phyloP scores from a whole-genome alignment of 2,113 vertebrate genomes.

The Amazona guildingii region DNA sequence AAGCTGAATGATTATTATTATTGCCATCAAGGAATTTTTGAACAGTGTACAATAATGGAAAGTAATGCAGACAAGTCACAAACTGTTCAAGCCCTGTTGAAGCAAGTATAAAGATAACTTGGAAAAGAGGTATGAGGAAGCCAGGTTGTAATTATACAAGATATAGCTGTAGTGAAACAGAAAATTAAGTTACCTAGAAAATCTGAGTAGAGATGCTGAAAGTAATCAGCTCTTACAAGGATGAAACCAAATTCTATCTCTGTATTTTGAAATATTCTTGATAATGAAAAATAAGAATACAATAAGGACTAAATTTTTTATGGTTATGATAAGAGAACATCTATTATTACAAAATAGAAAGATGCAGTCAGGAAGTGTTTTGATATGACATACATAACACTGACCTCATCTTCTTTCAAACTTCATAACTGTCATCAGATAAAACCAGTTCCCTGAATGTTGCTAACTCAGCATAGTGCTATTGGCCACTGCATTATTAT shows the following conservation, averaged over 20 bases:
- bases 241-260: neutral
- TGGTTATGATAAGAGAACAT: neutral
- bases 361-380: neutral
- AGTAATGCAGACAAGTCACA: neutral
- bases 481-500: neutral
- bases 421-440: conserved; percentile 39
- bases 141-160: conserved; percentile 13
- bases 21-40: conserved; percentile 32
- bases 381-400: neutral
- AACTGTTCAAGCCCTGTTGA: conserved; percentile 8
- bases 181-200: conserved; percentile 34
- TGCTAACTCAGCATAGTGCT: conserved; percentile 34
- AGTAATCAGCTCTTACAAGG: neutral
- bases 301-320: neutral
- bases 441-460: conserved; percentile 6
- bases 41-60: conserved; percentile 1
- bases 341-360: neutral
- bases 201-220: neutral
- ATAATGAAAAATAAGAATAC: neutral
- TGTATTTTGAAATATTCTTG: neutral
- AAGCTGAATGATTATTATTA: neutral
- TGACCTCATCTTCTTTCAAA: conserved; percentile 44
- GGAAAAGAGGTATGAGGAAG: neutral
- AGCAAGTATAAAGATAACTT: conserved; percentile 15
- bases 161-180: neutral